Evolutionary conservation across 2,888 invertebrate genomes (phyloP), one percentile per base, ranked within the genome.

Genomic region (Sphecodes monilicornis): DNA sequence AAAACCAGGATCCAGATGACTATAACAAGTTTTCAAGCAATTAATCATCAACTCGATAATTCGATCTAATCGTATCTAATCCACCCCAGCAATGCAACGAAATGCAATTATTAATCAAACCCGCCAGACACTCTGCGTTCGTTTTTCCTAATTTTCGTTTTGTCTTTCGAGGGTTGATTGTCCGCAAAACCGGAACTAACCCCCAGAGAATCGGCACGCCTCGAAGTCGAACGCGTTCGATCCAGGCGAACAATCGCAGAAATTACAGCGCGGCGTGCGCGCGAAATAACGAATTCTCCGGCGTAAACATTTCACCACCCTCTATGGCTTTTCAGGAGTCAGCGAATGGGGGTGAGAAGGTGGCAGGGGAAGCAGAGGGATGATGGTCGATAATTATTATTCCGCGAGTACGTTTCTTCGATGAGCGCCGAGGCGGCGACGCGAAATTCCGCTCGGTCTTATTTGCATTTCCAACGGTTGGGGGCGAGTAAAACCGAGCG

Each of bases 361-460:
- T 26, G 57, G 57, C 0, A 11, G 13, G 1, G 1, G 57, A 26
- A n/a, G 69, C 18, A 8, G 26, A 0, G 43, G 6, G 26, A 8
- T 29, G 41, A 43, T 36, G 60, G n/a, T 74, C 82, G 76, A 82
- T 84, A 82, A 82, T 82, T 75, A 82, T 82, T 77, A 57, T 50
- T 66, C 71, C 68, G 46, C 50, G 43, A 22, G 6, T 36, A 43
- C 50, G 78, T 71, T 70, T 57, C 80, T 32, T 78, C 70, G 60
- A 32, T 64, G 60, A 29, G 16, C 29, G 64, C 6, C 70, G 69
- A 82, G 43, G 43, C 75, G 66, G 69, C 69, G 79, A 69, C 68
- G 57, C 68, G 57, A 60, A 72, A 72, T 76, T 72, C 72, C 72
- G 46, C 66, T 36, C 73, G 13, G 29, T 36, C 75, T 76, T 78